A percentile compares a stretch with the other conserved stretches of the same genome.
phyloP scores from a whole-genome alignment of 1,140 invertebrate genomes.

The Contarinia nasturtii region DNA sequence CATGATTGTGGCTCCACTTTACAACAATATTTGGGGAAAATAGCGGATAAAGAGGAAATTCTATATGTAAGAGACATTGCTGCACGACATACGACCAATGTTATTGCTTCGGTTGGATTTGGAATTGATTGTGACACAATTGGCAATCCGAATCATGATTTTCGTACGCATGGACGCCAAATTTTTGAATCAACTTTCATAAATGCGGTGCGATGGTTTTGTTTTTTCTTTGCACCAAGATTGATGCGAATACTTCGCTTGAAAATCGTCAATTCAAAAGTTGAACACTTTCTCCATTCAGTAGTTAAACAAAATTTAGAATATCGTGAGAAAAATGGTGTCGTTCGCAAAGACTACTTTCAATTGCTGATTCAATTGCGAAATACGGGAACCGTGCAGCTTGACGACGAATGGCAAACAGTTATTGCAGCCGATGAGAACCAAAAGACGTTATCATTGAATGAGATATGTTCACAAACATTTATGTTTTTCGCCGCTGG shows the following conservation, averaged over 20 bases:
- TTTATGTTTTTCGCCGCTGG: constrained; percentile 8
- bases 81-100: not conserved
- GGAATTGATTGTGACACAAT: not conserved
- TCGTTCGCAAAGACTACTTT: constrained; percentile 34
- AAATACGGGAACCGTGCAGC: constrained; percentile 22
- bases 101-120: not conserved
- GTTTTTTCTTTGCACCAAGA: not conserved
- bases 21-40: no score
- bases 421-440: constrained; percentile 1
- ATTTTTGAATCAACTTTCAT: not conserved
- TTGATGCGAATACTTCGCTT: constrained; percentile 9
- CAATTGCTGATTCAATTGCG: constrained; percentile 35
- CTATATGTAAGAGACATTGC: constrained; percentile 11
- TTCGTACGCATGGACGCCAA: not conserved
- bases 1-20: no score
- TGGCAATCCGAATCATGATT: not conserved
- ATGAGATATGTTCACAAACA: constrained; percentile 7
- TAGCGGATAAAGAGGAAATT: no score
- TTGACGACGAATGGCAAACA: constrained; percentile 22
- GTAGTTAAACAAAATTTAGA: constrained; percentile 32
- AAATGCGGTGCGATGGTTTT: not conserved
- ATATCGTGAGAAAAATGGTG: constrained; percentile 25
- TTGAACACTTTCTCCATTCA: constrained; percentile 29
- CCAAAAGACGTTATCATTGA: constrained; percentile 3
- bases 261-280: constrained; percentile 18